Evolutionary conservation across 2,888 invertebrate genomes (phyloP), one percentile per base, ranked within the genome.

Genomic region (Chloroclysta siterata): DNA sequence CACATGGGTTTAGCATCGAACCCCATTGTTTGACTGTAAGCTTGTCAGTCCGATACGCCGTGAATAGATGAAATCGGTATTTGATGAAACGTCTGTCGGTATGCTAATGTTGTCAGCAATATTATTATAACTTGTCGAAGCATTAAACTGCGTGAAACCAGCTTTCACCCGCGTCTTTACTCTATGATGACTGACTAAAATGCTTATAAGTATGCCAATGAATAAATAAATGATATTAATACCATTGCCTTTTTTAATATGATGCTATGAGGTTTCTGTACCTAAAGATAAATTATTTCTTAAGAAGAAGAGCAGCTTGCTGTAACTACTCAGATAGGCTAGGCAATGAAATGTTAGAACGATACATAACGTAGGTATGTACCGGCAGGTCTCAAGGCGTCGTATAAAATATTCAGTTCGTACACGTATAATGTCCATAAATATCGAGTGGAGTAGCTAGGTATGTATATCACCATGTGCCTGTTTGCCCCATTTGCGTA

Each of bases 361-460:
- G 33, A 39, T 53, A 53, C 47, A 56, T 55, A 59, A 54, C 28
- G n/a, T 36, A 46, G 6, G 29, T 33, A 48, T 29, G 52, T 63
- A 68, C 61, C 61, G 56, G 53, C 53, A 60, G 46, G 63, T 67
- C 58, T 65, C 66, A 67, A 65, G 71, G 47, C 66, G 56, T 54
- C 48, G 39, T 60, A 68, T 72, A 60, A 72, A 72, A 72, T 70
- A 72, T 72, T 70, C 70, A 72, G 68, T 61, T 55, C 53, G 60
- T 60, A 63, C 69, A 65, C 68, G 65, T 66, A 63, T 68, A 60
- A 70, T 65, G 53, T 60, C 57, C 68, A 70, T 71, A 71, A 71
- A 69, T 71, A 70, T 70, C 66, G 53, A 65, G 22, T 63, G 39
- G 15, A 53, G 62, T 33, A 50, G 3, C 2, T 66, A 60, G 42